phyloP scores from a whole-genome alignment of 2,797 vertebrate species.

The Anableps anableps region DNA sequence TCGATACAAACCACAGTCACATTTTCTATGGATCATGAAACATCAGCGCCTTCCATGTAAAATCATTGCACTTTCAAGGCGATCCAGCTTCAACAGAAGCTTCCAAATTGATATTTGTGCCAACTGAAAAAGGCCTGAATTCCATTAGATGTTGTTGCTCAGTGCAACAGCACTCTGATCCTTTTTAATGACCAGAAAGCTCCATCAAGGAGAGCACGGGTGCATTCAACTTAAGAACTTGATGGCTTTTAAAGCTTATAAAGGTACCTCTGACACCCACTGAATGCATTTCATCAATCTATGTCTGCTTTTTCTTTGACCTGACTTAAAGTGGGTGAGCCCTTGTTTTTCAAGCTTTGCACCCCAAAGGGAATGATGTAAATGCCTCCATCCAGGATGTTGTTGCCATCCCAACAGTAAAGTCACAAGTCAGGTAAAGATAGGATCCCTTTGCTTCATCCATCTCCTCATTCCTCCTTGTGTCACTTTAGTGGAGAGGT shows the following conservation, averaged over 20 bases:
- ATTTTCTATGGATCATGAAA: neutral
- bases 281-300: neutral
- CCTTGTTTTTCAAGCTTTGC: neutral
- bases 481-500: slow-evolving; percentile 5
- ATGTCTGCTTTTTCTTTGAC: neutral
- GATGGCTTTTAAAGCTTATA: slow-evolving; percentile 3
- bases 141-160: neutral
- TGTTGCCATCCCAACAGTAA: neutral
- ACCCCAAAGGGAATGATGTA: neutral
- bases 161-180: neutral
- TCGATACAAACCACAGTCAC: neutral
- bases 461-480: slow-evolving; percentile 18
- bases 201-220: neutral
- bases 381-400: neutral
- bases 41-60: slow-evolving; percentile 3
- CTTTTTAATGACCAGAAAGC: neutral
- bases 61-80: slow-evolving; percentile 1
- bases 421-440: slow-evolving; percentile 38
- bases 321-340: neutral
- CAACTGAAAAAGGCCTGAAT: neutral
- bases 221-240: slow-evolving; percentile 7
- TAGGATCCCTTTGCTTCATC: slow-evolving; percentile 49
- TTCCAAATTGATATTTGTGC: neutral
- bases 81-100: neutral
- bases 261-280: neutral